Percentiles rank a stretch among this genome's conserved stretches.
Conservation (phyloP, 2,113 vertebrate genomes). For the Oenanthe oenanthe region DNA sequence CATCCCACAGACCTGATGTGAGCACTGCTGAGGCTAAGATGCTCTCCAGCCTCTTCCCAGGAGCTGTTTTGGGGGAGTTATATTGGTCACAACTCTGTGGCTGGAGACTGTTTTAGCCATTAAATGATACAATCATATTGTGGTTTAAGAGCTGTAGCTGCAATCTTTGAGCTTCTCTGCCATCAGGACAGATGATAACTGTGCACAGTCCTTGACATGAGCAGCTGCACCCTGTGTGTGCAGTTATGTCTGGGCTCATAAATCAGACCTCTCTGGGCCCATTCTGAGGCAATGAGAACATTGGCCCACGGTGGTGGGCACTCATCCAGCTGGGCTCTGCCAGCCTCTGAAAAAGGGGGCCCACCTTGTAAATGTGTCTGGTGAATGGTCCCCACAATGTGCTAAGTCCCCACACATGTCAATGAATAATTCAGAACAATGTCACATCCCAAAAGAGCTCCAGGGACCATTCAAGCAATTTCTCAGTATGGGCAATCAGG, state of each 20-base stretch:
- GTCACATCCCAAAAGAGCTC: not conserved
- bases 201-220: not conserved
- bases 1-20: not conserved
- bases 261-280: not conserved
- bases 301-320: not conserved
- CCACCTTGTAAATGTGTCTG: not conserved
- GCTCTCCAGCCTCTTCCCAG: not conserved
- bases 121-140: not conserved
- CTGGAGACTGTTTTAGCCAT: not conserved
- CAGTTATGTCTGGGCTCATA: not conserved
- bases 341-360: not conserved
- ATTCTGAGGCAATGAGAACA: not conserved
- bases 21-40: not conserved
- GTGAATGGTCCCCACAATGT: not conserved
- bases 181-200: not conserved
- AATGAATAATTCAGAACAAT: not conserved
- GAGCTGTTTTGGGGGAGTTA: not conserved
- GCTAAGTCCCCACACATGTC: not conserved
- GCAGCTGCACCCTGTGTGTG: not conserved
- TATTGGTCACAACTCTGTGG: not conserved
- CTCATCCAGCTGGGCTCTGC: not conserved
- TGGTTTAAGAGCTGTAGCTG: not conserved
- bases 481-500: not conserved
- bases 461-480: not conserved
- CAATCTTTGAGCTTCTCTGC: not conserved